Percentiles rank a stretch among this genome's conserved stretches.
Evolutionary conservation across 2,113 vertebrate species (phyloP).

Genomic region (Aleadryas rufinucha): DNA sequence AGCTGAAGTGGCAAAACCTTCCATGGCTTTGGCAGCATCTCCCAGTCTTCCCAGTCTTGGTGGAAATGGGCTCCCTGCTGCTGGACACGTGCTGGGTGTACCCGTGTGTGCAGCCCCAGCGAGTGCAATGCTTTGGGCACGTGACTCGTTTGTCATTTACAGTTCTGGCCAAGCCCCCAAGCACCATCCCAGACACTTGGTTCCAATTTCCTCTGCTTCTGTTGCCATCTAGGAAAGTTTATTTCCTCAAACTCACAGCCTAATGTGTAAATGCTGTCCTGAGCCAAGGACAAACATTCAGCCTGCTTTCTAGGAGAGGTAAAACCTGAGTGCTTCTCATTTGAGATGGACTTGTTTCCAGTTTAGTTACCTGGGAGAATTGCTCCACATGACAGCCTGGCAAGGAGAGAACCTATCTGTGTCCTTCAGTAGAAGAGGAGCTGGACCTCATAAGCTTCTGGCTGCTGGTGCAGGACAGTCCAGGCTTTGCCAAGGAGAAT

Average conservation of each 20-base stretch:
- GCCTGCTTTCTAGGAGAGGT: background rate
- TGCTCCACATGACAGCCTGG: background rate
- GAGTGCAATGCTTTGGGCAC: background rate
- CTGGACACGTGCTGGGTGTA: background rate
- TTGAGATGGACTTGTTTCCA: background rate
- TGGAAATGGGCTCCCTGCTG: background rate
- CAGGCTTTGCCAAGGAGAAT: background rate
- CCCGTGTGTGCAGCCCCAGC: background rate
- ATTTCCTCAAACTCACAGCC: background rate
- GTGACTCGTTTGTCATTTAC: accelerated
- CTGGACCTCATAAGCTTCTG: background rate
- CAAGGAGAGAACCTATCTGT: background rate
- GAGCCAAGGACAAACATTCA: background rate
- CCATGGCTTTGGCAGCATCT: background rate
- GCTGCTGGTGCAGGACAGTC: background rate
- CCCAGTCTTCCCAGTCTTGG: background rate
- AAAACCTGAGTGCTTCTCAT: background rate
- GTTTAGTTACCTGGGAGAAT: background rate
- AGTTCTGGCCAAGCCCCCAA: background rate
- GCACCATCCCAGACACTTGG: background rate
- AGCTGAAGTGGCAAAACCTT: background rate
- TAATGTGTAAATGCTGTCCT: background rate
- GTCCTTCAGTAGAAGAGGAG: background rate
- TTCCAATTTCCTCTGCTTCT: background rate
- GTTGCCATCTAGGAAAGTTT: background rate